These are phyloP conservation scores for Phalloptychus januarius DNA, from an alignment of 2,797 vertebrate genomes.

Conservation along the genomic window DNA sequence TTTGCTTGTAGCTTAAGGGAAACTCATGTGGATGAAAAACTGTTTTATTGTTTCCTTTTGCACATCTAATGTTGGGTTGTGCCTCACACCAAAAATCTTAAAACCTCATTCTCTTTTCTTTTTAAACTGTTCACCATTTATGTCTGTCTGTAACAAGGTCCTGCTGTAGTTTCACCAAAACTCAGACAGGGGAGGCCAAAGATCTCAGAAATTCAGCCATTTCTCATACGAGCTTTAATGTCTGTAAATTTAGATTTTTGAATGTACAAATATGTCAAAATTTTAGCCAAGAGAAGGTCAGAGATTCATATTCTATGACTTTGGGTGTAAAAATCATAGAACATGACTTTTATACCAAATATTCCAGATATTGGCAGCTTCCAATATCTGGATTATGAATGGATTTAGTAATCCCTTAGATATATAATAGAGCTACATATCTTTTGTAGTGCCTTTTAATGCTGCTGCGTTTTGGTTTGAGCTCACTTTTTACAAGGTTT, in stretches of 20 bases:
- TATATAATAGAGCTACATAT: not conserved
- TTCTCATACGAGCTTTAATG: not conserved
- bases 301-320: not conserved
- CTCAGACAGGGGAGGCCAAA: slow-evolving; percentile 44
- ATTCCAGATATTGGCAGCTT: no score
- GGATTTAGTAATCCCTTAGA: not conserved
- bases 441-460: not conserved
- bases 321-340: no score
- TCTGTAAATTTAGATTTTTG: not conserved
- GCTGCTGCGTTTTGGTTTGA: not conserved
- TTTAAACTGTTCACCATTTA: not conserved
- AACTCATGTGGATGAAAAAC: not conserved
- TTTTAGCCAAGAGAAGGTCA: slow-evolving; percentile 8
- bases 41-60: not conserved
- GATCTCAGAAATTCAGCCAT: slow-evolving; percentile 3
- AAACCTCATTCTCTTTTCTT: not conserved
- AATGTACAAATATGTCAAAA: not conserved
- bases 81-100: not conserved
- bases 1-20: not conserved
- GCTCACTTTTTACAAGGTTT: not conserved
- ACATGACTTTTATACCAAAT: no score
- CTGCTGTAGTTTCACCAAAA: slow-evolving; percentile 25
- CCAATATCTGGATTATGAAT: not conserved
- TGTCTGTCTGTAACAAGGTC: not conserved
- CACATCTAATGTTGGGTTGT: not conserved